A percentile compares a stretch with the other conserved stretches of the same genome.
phyloP scores from a whole-genome alignment of 2,113 vertebrate genomes.

The Acanthisitta chloris region DNA sequence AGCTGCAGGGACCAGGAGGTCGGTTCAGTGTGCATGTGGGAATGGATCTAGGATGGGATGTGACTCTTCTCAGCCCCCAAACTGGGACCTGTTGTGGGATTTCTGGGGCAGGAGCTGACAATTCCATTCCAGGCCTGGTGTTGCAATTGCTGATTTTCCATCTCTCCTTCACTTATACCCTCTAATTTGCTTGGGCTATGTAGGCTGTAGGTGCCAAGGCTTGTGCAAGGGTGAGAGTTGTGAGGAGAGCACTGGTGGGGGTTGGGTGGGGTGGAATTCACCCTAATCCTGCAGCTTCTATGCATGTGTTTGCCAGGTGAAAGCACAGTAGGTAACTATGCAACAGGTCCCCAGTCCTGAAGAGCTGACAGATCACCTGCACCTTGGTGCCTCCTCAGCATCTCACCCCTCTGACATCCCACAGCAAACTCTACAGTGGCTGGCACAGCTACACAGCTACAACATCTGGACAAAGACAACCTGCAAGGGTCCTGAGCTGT shows the following conservation, averaged over 20 bases:
- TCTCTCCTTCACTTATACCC: background rate
- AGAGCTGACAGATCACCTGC: background rate
- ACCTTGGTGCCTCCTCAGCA: background rate
- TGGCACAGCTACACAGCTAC: fast-evolving
- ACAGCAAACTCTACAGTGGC: background rate
- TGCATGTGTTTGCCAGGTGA: background rate
- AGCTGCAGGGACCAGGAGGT: background rate
- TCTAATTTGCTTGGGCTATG: background rate
- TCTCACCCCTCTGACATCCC: background rate
- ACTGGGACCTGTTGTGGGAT: background rate
- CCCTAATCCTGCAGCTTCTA: background rate
- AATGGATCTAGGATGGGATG: background rate
- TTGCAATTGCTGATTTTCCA: background rate
- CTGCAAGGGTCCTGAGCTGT: background rate
- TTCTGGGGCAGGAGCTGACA: background rate
- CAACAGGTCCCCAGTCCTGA: background rate
- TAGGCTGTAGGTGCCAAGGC: background rate
- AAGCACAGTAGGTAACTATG: background rate
- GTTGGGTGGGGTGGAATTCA: background rate
- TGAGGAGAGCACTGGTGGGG: background rate
- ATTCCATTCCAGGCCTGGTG: background rate
- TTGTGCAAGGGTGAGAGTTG: background rate
- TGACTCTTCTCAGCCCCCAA: background rate
- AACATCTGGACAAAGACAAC: background rate
- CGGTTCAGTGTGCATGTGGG: background rate